phyloP scores from a whole-genome alignment of 1,140 invertebrate species.

The Paralvinella palmiformis region DNA sequence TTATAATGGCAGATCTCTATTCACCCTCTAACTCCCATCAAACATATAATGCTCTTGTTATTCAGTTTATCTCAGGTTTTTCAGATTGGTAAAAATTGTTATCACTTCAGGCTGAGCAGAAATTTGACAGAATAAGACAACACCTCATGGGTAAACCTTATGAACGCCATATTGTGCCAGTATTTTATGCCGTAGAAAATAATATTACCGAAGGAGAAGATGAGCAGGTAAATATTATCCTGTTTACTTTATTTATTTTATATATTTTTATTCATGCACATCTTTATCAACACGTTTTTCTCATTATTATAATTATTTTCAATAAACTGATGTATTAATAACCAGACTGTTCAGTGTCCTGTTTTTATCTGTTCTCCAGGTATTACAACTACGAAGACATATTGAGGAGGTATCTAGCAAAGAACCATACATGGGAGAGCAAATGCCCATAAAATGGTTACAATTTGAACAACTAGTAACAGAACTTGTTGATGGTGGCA shows the following conservation, averaged over 20 bases:
- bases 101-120: conserved; percentile 42
- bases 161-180: conserved; percentile 37
- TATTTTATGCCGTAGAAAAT: conserved; percentile 44
- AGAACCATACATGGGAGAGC: conserved; percentile 49
- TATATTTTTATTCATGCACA: background rate
- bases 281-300: conserved; percentile 3
- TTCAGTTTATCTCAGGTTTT: no score
- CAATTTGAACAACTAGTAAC: conserved; percentile 47
- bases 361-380: conserved; percentile 24
- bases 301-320: no score
- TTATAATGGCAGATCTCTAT: no score
- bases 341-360: background rate
- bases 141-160: conserved; percentile 41
- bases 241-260: background rate
- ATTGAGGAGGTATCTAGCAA: conserved; percentile 39
- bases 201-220: conserved; percentile 25
- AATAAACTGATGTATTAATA: no score
- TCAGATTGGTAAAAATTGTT: no score
- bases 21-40: no score
- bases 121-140: conserved; percentile 37
- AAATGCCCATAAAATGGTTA: conserved; percentile 50
- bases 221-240: conserved; percentile 21
- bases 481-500: conserved; percentile 36
- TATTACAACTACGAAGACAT: conserved; percentile 31
- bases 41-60: no score